phyloP scores from a whole-genome alignment of 64 coral and sea anemone genomes.

The Montipora sp. region DNA sequence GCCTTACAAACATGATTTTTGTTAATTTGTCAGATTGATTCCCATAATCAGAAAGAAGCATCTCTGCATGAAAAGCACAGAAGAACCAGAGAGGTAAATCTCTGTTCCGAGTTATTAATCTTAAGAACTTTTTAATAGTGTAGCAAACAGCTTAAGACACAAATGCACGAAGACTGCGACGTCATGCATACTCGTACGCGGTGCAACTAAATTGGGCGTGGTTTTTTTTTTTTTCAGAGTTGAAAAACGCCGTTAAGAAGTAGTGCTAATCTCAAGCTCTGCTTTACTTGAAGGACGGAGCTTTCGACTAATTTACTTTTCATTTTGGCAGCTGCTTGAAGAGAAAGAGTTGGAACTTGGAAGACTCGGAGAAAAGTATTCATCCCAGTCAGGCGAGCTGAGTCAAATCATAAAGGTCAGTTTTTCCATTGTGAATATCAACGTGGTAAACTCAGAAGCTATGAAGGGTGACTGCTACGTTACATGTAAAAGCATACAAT shows the following conservation, averaged over 20 bases:
- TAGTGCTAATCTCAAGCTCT: too few species aligned
- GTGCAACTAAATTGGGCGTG: too few species aligned
- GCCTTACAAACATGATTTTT: not conserved
- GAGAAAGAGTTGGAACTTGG: constrained; percentile 78
- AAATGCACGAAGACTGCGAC: not conserved
- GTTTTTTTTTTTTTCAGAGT: too few species aligned
- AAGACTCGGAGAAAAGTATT: constrained; percentile 69
- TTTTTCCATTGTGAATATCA: not conserved
- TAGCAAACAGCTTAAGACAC: not conserved
- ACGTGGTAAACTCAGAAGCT: not conserved
- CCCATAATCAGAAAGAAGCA: constrained; percentile 59
- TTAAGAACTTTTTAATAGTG: not conserved
- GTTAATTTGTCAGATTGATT: constrained; percentile 64
- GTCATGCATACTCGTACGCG: too few species aligned
- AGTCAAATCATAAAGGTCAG: constrained; percentile 88
- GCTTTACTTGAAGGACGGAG: too few species aligned
- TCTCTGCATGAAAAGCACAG: constrained; percentile 42
- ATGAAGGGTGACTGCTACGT: too few species aligned
- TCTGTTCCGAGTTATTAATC: not conserved
- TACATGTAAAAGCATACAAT: too few species aligned
- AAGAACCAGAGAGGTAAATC: constrained; percentile 65
- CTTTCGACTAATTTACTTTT: not conserved
- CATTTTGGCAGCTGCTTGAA: constrained; percentile 68
- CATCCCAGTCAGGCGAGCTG: constrained; percentile 73
- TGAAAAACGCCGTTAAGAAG: too few species aligned